Conservation (phyloP, 2,888 invertebrate genomes). For the Oscheius onirici region DNA sequence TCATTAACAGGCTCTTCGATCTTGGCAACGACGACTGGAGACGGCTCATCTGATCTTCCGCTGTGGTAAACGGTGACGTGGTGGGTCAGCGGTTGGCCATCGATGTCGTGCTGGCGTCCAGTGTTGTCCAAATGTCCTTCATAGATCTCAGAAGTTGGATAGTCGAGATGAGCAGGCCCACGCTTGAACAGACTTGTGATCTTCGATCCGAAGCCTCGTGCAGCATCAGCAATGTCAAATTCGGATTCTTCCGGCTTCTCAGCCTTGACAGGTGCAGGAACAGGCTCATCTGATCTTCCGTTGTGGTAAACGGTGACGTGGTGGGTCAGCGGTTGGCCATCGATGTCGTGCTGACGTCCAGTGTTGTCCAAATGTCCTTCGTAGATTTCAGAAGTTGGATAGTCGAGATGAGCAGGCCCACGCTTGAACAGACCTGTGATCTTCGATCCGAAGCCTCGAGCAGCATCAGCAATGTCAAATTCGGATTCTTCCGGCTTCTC, state of each 20-base stretch:
- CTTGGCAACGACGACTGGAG: slow-evolving; percentile 22
- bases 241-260: background rate
- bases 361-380: slow-evolving; percentile 46
- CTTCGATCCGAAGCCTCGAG: slow-evolving; percentile 29
- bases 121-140: slow-evolving; percentile 40
- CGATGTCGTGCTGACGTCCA: slow-evolving; percentile 34
- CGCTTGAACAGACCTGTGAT: slow-evolving; percentile 38
- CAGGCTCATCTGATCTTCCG: slow-evolving; percentile 32
- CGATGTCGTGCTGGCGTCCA: slow-evolving; percentile 24
- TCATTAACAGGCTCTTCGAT: slow-evolving; percentile 13
- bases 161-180: slow-evolving; percentile 44
- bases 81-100: slow-evolving; percentile 35
- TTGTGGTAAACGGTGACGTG: slow-evolving; percentile 35
- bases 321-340: slow-evolving; percentile 35
- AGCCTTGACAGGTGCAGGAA: background rate
- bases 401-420: slow-evolving; percentile 44
- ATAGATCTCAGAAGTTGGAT: slow-evolving; percentile 44
- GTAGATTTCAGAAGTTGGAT: slow-evolving; percentile 35
- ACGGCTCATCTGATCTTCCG: slow-evolving; percentile 34
- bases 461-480: slow-evolving; percentile 3
- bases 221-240: slow-evolving; percentile 9
- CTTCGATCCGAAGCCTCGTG: slow-evolving; percentile 10
- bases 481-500: slow-evolving; percentile 22
- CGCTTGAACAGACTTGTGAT: slow-evolving; percentile 49
- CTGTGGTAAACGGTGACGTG: slow-evolving; percentile 44